Evolutionary conservation across 2,888 invertebrate species (phyloP).

Genomic region (Lepidocyrtinus sp.): DNA sequence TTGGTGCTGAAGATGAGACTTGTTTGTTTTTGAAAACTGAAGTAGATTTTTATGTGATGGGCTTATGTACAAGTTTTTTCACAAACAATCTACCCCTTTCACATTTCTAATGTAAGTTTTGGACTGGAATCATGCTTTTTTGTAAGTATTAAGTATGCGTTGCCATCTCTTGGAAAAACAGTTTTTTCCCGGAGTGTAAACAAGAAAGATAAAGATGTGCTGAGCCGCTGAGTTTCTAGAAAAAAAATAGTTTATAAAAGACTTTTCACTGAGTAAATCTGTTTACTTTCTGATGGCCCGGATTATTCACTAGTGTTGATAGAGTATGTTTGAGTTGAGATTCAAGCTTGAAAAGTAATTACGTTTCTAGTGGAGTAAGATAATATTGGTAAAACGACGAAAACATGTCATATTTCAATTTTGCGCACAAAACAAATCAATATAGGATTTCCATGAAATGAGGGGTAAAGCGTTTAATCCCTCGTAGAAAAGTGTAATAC

Average conservation of each 20-base stretch:
- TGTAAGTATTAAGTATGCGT: background rate
- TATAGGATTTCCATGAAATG: background rate
- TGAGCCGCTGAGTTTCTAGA: background rate
- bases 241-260: background rate
- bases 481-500: background rate
- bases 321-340: background rate
- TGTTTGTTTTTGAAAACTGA: background rate
- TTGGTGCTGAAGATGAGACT: background rate
- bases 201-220: background rate
- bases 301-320: too few species aligned
- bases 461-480: background rate
- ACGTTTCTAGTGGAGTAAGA: background rate
- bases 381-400: background rate
- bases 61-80: background rate
- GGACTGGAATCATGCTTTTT: background rate
- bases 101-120: background rate
- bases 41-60: background rate
- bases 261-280: too few species aligned
- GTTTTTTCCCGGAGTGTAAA: background rate
- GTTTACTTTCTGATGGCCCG: background rate
- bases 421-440: background rate
- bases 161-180: background rate
- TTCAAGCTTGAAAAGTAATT: background rate
- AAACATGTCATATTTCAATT: background rate
- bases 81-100: background rate